phyloP scores from a whole-genome alignment of 1,140 invertebrate genomes.

The Augochlora pura region DNA sequence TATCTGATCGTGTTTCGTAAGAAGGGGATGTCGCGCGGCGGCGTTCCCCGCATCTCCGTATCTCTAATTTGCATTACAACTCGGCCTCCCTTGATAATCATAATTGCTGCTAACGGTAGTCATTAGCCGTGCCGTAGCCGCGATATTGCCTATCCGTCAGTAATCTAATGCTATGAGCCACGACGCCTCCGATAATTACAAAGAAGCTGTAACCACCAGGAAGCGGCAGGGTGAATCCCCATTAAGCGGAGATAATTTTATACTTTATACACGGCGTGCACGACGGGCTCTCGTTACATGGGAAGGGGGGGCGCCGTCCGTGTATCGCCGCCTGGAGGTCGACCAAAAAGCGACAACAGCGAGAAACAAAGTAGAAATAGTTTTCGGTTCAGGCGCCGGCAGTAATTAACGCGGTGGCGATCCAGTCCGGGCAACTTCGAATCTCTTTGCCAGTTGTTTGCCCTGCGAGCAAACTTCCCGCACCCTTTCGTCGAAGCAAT shows the following conservation, averaged over 20 bases:
- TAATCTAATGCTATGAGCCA: conserved; percentile 42
- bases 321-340: neutral
- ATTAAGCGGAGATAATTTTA: conserved; percentile 37
- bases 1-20: neutral
- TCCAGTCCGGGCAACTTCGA: no score
- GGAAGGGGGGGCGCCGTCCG: neutral
- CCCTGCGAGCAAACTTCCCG: no score
- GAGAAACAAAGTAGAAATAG: neutral
- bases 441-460: no score
- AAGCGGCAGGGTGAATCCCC: conserved; percentile 38
- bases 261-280: neutral
- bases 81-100: conserved; percentile 33
- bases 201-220: conserved; percentile 36
- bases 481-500: no score
- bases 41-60: neutral
- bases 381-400: no score
- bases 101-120: conserved; percentile 48
- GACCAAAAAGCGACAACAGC: neutral
- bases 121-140: conserved; percentile 29
- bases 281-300: neutral
- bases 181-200: conserved; percentile 45
- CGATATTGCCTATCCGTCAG: conserved; percentile 40
- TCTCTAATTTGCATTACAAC: conserved; percentile 35
- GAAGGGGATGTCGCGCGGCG: neutral
- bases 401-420: no score